Conservation (phyloP, 2,113 vertebrate genomes). For the Crypturellus undulatus region DNA sequence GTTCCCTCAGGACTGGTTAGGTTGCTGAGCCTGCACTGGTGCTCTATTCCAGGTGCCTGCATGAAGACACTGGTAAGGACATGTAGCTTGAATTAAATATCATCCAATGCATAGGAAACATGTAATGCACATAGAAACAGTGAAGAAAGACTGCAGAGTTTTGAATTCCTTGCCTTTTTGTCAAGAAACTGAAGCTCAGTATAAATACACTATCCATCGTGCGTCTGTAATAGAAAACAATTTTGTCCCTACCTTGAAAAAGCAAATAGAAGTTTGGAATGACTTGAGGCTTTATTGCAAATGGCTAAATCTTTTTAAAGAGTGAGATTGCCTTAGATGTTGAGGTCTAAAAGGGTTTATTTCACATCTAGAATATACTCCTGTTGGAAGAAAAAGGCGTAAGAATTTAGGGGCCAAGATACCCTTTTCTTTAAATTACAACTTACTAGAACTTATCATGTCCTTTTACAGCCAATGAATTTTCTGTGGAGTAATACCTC, state of each 20-base stretch:
- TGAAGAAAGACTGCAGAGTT: neutral
- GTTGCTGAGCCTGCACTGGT: neutral
- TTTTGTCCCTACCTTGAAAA: neutral
- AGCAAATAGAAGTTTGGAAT: neutral
- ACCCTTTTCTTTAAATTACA: neutral
- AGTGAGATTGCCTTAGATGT: neutral
- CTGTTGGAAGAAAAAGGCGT: neutral
- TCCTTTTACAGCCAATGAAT: neutral
- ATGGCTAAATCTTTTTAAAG: neutral
- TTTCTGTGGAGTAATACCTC: neutral
- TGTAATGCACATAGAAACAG: neutral
- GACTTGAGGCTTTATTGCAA: neutral
- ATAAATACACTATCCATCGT: neutral
- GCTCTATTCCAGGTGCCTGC: neutral
- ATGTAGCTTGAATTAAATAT: neutral
- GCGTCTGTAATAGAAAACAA: neutral
- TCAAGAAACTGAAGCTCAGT: neutral
- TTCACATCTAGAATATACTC: neutral
- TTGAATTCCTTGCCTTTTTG: neutral
- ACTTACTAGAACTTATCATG: neutral
- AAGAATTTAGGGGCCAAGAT: neutral
- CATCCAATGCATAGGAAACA: neutral
- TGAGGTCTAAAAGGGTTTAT: neutral
- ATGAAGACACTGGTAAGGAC: neutral
- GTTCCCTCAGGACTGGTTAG: neutral